Percentiles rank a stretch among this genome's conserved stretches.
Evolutionary conservation across 1,140 invertebrate genomes (phyloP).

Genomic region (Bicyclus anynana): DNA sequence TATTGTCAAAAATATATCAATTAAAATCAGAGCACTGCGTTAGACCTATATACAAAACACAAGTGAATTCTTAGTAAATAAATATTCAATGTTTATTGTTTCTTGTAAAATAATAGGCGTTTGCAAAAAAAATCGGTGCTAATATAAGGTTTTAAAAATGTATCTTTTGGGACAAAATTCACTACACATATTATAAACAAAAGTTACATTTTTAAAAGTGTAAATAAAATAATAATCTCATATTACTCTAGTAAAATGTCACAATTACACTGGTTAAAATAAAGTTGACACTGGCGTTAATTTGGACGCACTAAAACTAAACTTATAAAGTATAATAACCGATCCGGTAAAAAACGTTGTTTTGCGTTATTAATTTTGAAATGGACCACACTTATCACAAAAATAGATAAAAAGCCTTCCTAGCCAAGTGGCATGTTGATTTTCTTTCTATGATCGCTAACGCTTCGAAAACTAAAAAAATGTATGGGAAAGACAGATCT

Average conservation of each 20-base stretch:
- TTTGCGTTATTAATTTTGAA: no score
- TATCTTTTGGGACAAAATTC: not conserved
- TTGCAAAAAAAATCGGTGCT: conserved; percentile 6
- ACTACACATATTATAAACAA: not conserved
- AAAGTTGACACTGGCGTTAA: not conserved
- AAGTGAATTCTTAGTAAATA: conserved; percentile 1
- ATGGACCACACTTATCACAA: no score
- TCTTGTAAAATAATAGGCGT: not conserved
- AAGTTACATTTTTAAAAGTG: not conserved
- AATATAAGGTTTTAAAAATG: not conserved
- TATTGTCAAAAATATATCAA: no score
- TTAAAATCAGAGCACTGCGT: not conserved
- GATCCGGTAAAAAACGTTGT: no score
- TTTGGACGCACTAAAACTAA: not conserved
- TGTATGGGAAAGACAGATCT: no score
- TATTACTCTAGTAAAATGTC: conserved; percentile 1
- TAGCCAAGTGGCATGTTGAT: no score
- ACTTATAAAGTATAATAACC: no score
- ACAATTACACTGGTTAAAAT: not conserved
- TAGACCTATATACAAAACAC: not conserved
- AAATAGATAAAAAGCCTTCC: no score
- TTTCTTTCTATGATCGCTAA: no score
- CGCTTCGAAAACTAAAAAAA: no score
- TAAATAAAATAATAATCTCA: conserved; percentile 6
- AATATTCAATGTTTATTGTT: conserved; percentile 1